These are phyloP conservation scores for Dendronephthya gigantea DNA, from an alignment of 64 coral and sea anemone species.

Conservation along the genomic window DNA sequence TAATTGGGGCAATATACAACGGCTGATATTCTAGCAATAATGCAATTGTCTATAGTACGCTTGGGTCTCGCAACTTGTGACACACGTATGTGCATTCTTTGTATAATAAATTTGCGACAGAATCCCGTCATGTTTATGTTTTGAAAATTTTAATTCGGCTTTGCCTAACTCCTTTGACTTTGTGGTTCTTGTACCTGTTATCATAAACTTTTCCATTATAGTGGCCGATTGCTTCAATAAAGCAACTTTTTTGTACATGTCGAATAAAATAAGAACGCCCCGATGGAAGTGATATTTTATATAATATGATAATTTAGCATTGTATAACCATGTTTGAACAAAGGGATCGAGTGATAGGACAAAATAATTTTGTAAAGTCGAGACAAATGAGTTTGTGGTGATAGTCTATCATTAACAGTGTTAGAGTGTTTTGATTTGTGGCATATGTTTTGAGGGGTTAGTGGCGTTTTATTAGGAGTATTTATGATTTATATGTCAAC, in stretches of 20 bases:
- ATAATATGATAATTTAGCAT: too few relatives aligned
- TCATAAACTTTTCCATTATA: neutral
- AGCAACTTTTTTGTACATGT: too few relatives aligned
- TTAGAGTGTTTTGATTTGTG: neutral
- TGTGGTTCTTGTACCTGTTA: neutral
- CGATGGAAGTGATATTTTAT: too few relatives aligned
- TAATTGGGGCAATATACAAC: neutral
- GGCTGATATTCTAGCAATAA: neutral
- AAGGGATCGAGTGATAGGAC: too few relatives aligned
- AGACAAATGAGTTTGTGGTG: neutral
- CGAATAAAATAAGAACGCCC: too few relatives aligned
- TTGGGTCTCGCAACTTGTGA: neutral
- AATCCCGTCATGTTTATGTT: neutral
- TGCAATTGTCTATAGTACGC: neutral
- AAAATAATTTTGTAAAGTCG: too few relatives aligned
- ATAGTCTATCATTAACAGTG: neutral
- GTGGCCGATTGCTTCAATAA: too few relatives aligned
- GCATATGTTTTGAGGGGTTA: neutral
- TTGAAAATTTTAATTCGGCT: neutral
- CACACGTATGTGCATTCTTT: neutral
- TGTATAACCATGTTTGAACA: too few relatives aligned
- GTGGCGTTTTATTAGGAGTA: neutral
- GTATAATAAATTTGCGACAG: neutral
- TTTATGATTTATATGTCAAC: neutral
- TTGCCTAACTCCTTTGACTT: neutral